Evolutionary conservation across 2,113 vertebrate species (phyloP).

Genomic region (Colinus virginianus): DNA sequence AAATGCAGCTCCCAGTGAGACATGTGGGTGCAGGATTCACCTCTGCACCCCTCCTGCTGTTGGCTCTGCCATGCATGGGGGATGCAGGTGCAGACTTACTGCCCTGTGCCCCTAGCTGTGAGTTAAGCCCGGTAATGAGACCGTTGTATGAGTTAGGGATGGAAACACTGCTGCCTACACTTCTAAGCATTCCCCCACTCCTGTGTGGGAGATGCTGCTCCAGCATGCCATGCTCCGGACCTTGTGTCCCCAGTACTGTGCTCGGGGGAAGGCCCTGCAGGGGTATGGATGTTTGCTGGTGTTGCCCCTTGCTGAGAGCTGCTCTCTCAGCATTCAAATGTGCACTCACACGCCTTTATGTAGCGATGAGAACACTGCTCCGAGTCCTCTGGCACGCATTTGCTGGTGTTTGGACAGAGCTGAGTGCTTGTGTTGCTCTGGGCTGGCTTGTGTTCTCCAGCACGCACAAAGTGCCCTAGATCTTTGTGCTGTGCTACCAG

Average conservation of each 20-base stretch:
- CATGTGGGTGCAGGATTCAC: not conserved
- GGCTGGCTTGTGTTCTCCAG: not conserved
- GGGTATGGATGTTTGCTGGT: rapidly evolving
- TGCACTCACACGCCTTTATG: rapidly evolving
- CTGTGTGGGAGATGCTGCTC: not conserved
- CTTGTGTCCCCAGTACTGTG: rapidly evolving
- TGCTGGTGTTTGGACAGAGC: not conserved
- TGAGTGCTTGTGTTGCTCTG: not conserved
- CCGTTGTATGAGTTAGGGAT: rapidly evolving
- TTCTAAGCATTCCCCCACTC: not conserved
- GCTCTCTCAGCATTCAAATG: not conserved
- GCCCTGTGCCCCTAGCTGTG: no score
- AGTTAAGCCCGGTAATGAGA: not conserved
- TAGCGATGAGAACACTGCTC: rapidly evolving
- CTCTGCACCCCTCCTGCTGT: rapidly evolving
- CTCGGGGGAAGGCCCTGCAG: not conserved
- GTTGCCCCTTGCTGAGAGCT: rapidly evolving
- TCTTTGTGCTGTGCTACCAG: rapidly evolving
- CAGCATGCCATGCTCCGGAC: rapidly evolving
- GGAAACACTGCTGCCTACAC: not conserved
- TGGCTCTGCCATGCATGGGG: rapidly evolving
- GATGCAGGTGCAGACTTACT: not conserved
- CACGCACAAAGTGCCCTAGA: not conserved
- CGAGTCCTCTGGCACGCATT: not conserved
- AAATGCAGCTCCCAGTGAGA: not conserved